Evolutionary conservation across 2,797 vertebrate species (phyloP), one percentile per base, ranked within the genome.

Genomic region (Esox lucius): DNA sequence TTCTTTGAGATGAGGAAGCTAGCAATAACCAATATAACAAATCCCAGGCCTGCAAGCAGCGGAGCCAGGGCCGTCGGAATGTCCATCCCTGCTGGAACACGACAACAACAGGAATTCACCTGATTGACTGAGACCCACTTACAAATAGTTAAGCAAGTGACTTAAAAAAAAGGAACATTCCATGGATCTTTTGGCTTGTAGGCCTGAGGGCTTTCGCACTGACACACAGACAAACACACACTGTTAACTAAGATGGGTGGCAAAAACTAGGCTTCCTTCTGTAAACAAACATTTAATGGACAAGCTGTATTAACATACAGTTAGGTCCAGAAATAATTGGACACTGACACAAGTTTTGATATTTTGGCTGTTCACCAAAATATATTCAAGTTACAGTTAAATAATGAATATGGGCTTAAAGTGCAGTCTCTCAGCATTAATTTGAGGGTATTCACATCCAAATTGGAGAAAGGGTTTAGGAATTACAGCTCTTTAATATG

Each of bases 1-100:
- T 48, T 82, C 78, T 82, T 87, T 48, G 74, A 73, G 9, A 91
- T 64, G 22, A 86, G 0, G 1, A 91, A 0, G 75, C 80, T 90
- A 71, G 88, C 70, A 4, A 81, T 5, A 16, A 74, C 39, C 15
- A 90, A 56, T 5, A 67, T 83, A 0, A 15, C 1, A 5, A 93
- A 88, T 0, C 33, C 28, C 56, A 88, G 0, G 0, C 85, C 0
- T 4, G 78, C 80, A 71, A 90, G n/a, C 67, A 84, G 0, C 46
- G 87, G 84, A 22, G 88, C 78, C 67, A 92, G 66, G 70, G 89
- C 28, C 26, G 68, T 66, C 71, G 74, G 72, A 24, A 81, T 74
- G 31, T 46, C 31, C 71, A 67, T 62, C 19, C 28, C 77, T 80
- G 83, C 75, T 80, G 83, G 24, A 86, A 71, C 80, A 87, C 33